Percentiles rank a stretch among this genome's conserved stretches.
These are phyloP conservation scores for Acronicta psi DNA, from an alignment of 2,888 invertebrate species.

Conservation along the genomic window DNA sequence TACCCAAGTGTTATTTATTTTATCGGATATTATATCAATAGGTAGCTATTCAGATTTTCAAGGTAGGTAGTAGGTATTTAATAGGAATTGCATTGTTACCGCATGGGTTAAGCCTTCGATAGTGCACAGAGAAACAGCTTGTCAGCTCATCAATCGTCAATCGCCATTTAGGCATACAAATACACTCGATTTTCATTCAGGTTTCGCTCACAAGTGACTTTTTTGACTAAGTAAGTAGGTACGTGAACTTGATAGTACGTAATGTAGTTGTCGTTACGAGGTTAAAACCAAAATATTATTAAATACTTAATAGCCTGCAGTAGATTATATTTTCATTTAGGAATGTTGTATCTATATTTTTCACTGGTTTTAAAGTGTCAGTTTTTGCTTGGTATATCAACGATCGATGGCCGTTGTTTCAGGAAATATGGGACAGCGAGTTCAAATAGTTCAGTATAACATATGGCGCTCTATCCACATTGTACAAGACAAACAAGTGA, in stretches of 20 bases:
- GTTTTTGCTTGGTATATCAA: slow-evolving; percentile 31
- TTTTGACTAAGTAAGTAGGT: too few relatives aligned
- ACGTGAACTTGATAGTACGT: too few relatives aligned
- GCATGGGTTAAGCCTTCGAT: slow-evolving; percentile 17
- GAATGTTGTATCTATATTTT: slow-evolving; percentile 11
- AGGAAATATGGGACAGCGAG: slow-evolving; percentile 42
- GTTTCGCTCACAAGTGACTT: slow-evolving; percentile 13
- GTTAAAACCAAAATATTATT: too few relatives aligned
- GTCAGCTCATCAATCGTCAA: slow-evolving; percentile 30
- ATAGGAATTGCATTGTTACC: slow-evolving; percentile 33
- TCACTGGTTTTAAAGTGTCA: slow-evolving; percentile 19
- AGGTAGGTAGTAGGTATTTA: too few relatives aligned
- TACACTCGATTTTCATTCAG: slow-evolving; percentile 19
- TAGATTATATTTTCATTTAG: too few relatives aligned
- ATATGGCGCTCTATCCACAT: slow-evolving; percentile 38
- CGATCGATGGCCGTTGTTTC: slow-evolving; percentile 41
- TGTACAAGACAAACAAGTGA: slow-evolving; percentile 57
- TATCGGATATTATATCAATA: too few relatives aligned
- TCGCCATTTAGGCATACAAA: slow-evolving; percentile 11
- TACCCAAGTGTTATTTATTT: too few relatives aligned
- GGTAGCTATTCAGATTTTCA: too few relatives aligned
- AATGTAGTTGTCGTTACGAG: too few relatives aligned
- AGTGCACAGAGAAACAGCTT: slow-evolving; percentile 16
- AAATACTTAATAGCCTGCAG: too few relatives aligned
- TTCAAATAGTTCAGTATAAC: slow-evolving; percentile 45